Evolutionary conservation across 2,797 vertebrate genomes (phyloP).

Genomic region (Myoxocephalus aenaeus): DNA sequence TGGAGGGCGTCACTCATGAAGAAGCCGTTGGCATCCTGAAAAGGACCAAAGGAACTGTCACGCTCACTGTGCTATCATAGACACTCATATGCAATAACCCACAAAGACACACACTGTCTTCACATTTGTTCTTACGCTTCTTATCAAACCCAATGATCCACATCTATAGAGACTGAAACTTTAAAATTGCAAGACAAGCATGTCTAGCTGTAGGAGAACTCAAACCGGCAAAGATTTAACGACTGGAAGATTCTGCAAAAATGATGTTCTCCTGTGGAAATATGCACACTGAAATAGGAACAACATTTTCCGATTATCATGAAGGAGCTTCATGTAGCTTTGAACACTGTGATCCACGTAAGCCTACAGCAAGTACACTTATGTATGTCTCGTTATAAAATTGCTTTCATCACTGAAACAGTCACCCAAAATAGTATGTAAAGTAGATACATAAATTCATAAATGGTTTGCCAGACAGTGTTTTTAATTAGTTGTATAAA

Average conservation of each 20-base stretch:
- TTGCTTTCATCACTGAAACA: neutral
- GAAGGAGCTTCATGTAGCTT: conserved; percentile 51
- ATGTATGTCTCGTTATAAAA: neutral
- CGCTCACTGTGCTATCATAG: conserved; percentile 94
- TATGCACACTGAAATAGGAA: conserved; percentile 46
- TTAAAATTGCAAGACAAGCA: neutral
- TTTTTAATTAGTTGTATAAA: conserved; percentile 18
- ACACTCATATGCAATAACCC: neutral
- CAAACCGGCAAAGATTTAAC: conserved; percentile 5
- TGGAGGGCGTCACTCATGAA: conserved; percentile 97
- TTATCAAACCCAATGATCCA: neutral
- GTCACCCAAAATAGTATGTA: neutral
- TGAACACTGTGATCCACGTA: conserved; percentile 66
- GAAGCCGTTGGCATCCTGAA: conserved; percentile 97
- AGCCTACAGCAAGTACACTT: conserved; percentile 28
- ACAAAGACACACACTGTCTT: neutral
- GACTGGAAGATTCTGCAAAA: neutral
- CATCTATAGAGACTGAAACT: conserved; percentile 2
- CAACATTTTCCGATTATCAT: conserved; percentile 30
- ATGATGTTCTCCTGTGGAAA: conserved; percentile 28
- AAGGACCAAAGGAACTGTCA: conserved; percentile 95
- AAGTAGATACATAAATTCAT: neutral
- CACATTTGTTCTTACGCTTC: conserved; percentile 4
- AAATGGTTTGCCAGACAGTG: conserved; percentile 7
- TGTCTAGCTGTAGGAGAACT: neutral